Conservation (phyloP, 2,888 invertebrate species). For the Nebria brevicollis region DNA sequence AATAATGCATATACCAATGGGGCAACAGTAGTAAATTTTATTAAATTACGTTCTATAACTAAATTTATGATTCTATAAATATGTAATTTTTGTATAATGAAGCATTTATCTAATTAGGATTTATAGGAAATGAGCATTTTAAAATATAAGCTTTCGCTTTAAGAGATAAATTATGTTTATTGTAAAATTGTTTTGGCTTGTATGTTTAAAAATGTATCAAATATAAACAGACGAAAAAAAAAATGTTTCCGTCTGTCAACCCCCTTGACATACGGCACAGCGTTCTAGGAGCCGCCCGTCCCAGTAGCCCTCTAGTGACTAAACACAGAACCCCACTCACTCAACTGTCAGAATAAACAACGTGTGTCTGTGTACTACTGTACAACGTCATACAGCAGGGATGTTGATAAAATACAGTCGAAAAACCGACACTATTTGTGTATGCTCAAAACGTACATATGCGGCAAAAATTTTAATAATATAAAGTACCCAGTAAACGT, state of each 20-base stretch:
- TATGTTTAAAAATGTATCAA: conserved; percentile 13
- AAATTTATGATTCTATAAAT: too few relatives aligned
- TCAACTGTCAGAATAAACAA: conserved; percentile 14
- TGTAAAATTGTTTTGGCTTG: conserved; percentile 15
- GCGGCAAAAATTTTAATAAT: conserved; percentile 3
- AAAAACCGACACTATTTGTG: not conserved
- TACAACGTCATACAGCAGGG: conserved; percentile 8
- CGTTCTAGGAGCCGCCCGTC: conserved; percentile 8
- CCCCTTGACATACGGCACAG: not conserved
- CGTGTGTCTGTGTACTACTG: conserved; percentile 7
- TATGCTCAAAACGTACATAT: conserved; percentile 1
- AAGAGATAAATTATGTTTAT: not conserved
- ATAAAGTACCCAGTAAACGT: not conserved
- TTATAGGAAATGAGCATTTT: not conserved
- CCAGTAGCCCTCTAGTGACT: conserved; percentile 9
- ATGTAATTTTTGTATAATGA: too few relatives aligned
- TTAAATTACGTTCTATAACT: too few relatives aligned
- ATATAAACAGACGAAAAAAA: conserved; percentile 13
- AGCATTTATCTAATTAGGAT: not conserved
- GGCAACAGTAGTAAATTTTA: too few relatives aligned
- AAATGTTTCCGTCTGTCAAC: conserved; percentile 2
- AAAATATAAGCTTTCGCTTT: not conserved
- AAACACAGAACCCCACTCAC: conserved; percentile 25
- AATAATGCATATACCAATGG: not conserved
- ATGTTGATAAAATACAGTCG: conserved; percentile 21